A percentile compares a stretch with the other conserved stretches of the same genome.
Evolutionary conservation across 2,888 invertebrate genomes (phyloP).

Genomic region (Ochlodes sylvanus): DNA sequence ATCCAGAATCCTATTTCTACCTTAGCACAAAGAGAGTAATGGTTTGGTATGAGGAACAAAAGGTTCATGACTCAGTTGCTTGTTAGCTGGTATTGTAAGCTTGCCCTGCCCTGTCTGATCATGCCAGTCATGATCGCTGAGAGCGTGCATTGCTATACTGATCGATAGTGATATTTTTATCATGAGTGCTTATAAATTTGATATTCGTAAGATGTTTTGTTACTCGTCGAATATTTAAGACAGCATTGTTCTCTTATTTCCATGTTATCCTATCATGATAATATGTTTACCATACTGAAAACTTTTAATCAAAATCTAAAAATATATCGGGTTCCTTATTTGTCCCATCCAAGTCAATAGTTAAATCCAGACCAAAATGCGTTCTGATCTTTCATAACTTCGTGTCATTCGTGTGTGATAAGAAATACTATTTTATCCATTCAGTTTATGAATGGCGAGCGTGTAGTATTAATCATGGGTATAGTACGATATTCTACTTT

Average conservation of each 20-base stretch:
- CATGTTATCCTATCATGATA: too few species aligned
- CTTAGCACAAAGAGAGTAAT: too few species aligned
- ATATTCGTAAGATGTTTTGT: not conserved
- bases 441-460: constrained; percentile 5
- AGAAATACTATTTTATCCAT: too few species aligned
- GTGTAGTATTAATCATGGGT: constrained; percentile 20
- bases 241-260: too few species aligned
- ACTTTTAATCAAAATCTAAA: too few species aligned
- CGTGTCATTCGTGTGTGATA: too few species aligned
- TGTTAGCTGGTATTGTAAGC: not conserved
- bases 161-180: not conserved
- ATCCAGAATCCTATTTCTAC: too few species aligned
- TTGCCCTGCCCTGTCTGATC: not conserved
- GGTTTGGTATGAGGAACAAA: too few species aligned
- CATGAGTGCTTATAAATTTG: not conserved
- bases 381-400: not conserved
- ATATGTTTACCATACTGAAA: too few species aligned
- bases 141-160: not conserved
- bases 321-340: too few species aligned
- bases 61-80: not conserved
- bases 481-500: constrained; percentile 54
- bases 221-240: not conserved
- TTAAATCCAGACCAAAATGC: not conserved
- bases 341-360: too few species aligned
- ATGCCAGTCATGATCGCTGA: not conserved